A percentile compares a stretch with the other conserved stretches of the same genome.
These are phyloP conservation scores for Deilephila elpenor DNA, from an alignment of 2,888 invertebrate genomes.

Conservation along the genomic window DNA sequence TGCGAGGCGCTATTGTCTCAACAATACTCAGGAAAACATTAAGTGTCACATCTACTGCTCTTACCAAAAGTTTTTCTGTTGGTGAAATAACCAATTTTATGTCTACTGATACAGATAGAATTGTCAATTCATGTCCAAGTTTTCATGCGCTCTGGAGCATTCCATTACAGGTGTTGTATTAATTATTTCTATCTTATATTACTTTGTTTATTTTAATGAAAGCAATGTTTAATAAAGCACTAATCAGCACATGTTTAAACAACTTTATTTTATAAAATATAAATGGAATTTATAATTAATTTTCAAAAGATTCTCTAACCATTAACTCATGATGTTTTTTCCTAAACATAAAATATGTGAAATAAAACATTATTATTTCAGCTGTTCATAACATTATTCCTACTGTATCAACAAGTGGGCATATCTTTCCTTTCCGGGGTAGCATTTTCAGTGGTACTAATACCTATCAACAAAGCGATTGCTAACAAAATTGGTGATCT, in stretches of 20 bases:
- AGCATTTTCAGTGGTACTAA: slow-evolving; percentile 92
- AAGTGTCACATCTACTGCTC: slow-evolving; percentile 77
- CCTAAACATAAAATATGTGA: too few relatives aligned
- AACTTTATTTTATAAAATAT: too few relatives aligned
- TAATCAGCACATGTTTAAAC: too few relatives aligned
- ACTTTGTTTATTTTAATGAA: too few relatives aligned
- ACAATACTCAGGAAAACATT: slow-evolving; percentile 86
- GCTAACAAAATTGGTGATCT: slow-evolving; percentile 94
- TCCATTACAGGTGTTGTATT: slow-evolving; percentile 89
- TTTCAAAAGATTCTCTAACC: too few relatives aligned
- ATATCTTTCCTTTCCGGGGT: slow-evolving; percentile 96
- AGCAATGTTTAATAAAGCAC: too few relatives aligned
- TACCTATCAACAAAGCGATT: slow-evolving; percentile 96
- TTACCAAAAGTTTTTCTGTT: slow-evolving; percentile 80
- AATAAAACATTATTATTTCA: slow-evolving; percentile 67
- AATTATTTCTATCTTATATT: too few relatives aligned
- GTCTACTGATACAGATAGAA: slow-evolving; percentile 98
- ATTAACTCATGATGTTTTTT: too few relatives aligned
- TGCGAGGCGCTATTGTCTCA: slow-evolving; percentile 93
- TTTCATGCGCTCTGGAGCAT: slow-evolving; percentile 99
- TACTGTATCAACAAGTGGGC: slow-evolving; percentile 95
- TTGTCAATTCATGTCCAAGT: slow-evolving; percentile 97
- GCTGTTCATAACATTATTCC: slow-evolving; percentile 91
- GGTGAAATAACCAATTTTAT: slow-evolving; percentile 98
- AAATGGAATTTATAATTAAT: too few relatives aligned